These are phyloP conservation scores for Chauna torquata DNA, from an alignment of 2,113 vertebrate species.

Conservation along the genomic window DNA sequence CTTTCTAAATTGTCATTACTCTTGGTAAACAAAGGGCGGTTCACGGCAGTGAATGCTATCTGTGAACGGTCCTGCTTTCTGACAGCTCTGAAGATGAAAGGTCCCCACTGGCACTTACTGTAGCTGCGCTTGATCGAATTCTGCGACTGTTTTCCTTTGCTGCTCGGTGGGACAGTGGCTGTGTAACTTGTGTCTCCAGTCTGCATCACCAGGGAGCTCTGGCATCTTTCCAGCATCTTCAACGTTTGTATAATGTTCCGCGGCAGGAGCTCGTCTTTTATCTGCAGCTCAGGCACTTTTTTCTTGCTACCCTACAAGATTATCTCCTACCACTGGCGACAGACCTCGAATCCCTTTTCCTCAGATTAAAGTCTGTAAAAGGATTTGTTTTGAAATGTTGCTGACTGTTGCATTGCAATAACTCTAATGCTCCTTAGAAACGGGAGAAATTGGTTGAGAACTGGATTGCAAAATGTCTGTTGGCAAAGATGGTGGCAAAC, in stretches of 20 bases:
- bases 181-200: background rate
- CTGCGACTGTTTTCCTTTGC: background rate
- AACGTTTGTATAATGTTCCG: background rate
- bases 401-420: background rate
- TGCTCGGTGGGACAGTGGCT: background rate
- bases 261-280: conserved; percentile 35
- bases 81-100: conserved; percentile 36
- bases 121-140: background rate
- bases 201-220: conserved; percentile 15
- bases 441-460: background rate
- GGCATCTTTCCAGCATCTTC: conserved; percentile 29
- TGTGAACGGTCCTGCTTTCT: background rate
- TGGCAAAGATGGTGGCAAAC: background rate
- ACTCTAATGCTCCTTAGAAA: background rate
- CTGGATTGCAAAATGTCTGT: background rate
- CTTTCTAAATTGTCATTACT: background rate
- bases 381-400: conserved; percentile 31
- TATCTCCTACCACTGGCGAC: conserved; percentile 20
- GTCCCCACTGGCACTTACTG: background rate
- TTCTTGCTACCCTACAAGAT: conserved; percentile 9
- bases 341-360: conserved; percentile 31
- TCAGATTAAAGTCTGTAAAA: conserved; percentile 47
- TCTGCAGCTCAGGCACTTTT: conserved; percentile 22
- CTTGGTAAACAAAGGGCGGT: background rate
- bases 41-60: background rate